A percentile compares a stretch with the other conserved stretches of the same genome.
Evolutionary conservation across 2,888 invertebrate species (phyloP).

Genomic region (Stenurella melanura): DNA sequence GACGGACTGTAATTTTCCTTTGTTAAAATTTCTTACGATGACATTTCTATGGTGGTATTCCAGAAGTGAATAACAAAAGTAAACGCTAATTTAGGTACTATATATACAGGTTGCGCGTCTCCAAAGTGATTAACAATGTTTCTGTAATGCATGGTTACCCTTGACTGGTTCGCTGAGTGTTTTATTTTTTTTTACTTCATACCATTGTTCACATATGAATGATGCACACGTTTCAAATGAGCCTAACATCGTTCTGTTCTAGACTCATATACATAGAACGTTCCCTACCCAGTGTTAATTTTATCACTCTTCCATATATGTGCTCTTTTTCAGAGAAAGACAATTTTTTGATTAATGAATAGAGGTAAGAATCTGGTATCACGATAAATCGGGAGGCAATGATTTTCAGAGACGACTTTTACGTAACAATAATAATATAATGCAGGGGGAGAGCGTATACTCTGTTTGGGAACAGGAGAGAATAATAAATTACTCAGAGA

Average conservation of each 20-base stretch:
- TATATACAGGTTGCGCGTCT: slow-evolving; percentile 62
- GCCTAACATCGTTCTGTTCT: slow-evolving; percentile 5
- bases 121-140: slow-evolving; percentile 65
- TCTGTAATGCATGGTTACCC: slow-evolving; percentile 59
- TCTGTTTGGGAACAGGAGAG: too few species aligned
- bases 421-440: too few species aligned
- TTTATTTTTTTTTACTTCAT: slow-evolving; percentile 59
- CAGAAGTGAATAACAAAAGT: slow-evolving; percentile 47
- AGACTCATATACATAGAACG: not conserved
- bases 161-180: slow-evolving; percentile 61
- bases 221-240: slow-evolving; percentile 29
- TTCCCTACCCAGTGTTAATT: not conserved
- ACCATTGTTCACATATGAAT: slow-evolving; percentile 61
- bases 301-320: not conserved
- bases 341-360: too few species aligned
- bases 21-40: slow-evolving; percentile 44
- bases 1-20: slow-evolving; percentile 44
- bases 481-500: too few species aligned
- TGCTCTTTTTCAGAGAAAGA: too few species aligned
- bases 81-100: slow-evolving; percentile 50
- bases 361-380: too few species aligned
- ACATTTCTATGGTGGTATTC: slow-evolving; percentile 50
- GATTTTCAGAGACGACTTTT: too few species aligned
- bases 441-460: too few species aligned
- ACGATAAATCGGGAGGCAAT: too few species aligned